These are phyloP conservation scores for zebrafish (Danio rerio) DNA, from an alignment of 2,113 vertebrate genomes.

Conservation along the genomic window GRCz12tu NC_133193.1:20557001-20557500, in stretches of 20 bases:
- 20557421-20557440: neutral
- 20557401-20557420: constrained; percentile 3
- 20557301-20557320: constrained; percentile 8
- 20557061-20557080: no score
- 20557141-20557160: no score
- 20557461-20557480: constrained; percentile 30
- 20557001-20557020: no score
- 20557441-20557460: constrained; percentile 24
- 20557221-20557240: neutral
- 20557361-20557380: neutral
- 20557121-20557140: no score
- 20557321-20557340: neutral
- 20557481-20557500: neutral
- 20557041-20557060: no score
- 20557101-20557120: no score
- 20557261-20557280: neutral
- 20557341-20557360: neutral
- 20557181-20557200: neutral
- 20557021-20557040: no score
- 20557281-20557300: constrained; percentile 6
- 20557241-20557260: constrained; percentile 20
- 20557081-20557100: no score
- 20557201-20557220: neutral
- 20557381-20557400: constrained; percentile 6
- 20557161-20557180: no score